phyloP scores from a whole-genome alignment of 2,797 vertebrate genomes.

The Rhinichthys osculus region DNA sequence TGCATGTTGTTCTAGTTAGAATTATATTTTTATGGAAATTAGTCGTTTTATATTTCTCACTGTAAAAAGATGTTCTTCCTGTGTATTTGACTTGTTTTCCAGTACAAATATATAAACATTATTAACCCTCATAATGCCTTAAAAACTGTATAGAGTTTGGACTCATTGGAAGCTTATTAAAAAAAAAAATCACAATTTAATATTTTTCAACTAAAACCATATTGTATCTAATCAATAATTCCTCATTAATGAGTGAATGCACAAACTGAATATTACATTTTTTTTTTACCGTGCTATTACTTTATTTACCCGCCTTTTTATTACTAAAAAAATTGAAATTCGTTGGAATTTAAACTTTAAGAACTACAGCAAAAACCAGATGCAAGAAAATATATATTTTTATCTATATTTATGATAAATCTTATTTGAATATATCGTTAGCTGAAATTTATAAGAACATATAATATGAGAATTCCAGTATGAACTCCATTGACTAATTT shows the following conservation, averaged over 20 bases:
- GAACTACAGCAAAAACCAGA: not conserved
- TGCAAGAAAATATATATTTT: not conserved
- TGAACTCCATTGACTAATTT: not conserved
- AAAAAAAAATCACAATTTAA: not conserved
- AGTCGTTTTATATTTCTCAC: constrained; percentile 63
- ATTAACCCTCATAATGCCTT: not conserved
- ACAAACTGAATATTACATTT: not conserved
- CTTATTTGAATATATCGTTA: not conserved
- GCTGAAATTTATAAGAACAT: not conserved
- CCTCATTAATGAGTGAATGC: not conserved
- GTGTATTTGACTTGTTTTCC: not conserved
- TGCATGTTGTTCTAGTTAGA: constrained; percentile 9
- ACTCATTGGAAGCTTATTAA: not conserved
- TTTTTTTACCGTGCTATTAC: not conserved
- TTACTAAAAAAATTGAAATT: not conserved
- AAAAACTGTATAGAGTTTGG: not conserved
- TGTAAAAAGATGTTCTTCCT: not conserved
- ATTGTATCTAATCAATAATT: not conserved
- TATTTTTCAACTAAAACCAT: not conserved
- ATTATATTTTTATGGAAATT: constrained; percentile 21
- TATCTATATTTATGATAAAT: not conserved
- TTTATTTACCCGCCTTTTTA: not conserved
- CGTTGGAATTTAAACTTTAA: not conserved
- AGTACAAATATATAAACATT: not conserved
- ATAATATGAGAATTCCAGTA: not conserved